Conservation (phyloP, 1,140 invertebrate genomes). For the Rhopalosiphum maidis region DNA sequence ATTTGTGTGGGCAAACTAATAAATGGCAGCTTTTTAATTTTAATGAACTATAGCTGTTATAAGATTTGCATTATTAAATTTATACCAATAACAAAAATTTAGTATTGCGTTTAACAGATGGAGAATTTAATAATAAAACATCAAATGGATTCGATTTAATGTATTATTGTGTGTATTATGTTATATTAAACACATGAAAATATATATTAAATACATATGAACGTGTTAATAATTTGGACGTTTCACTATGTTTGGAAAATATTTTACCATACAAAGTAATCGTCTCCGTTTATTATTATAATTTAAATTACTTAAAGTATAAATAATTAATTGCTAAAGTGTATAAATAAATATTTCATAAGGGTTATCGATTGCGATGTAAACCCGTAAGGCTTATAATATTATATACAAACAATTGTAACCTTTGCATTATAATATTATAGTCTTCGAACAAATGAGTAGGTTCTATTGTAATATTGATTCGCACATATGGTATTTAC, state of each 20-base stretch:
- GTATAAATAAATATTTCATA: not conserved
- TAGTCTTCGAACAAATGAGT: not conserved
- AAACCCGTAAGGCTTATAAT: not conserved
- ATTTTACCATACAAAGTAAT: not conserved
- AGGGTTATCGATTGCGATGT: not conserved
- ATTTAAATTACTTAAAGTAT: constrained; percentile 21
- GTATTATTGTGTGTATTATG: not conserved
- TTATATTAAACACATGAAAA: not conserved
- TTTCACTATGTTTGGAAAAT: not conserved
- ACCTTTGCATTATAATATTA: not conserved
- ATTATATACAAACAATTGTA: not conserved
- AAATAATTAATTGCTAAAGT: not conserved
- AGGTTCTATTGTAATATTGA: not conserved
- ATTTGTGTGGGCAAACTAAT: too few relatives aligned
- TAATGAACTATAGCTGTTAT: too few relatives aligned
- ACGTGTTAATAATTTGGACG: not conserved
- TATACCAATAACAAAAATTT: too few relatives aligned
- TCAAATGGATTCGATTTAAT: not conserved
- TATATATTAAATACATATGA: not conserved
- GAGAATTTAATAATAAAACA: not conserved
- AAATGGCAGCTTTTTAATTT: too few relatives aligned
- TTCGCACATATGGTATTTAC: not conserved
- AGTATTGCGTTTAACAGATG: too few relatives aligned
- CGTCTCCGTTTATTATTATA: not conserved
- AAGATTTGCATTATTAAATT: too few relatives aligned